Conservation (phyloP, 2,888 invertebrate species). For the Linyphia triangularis region DNA sequence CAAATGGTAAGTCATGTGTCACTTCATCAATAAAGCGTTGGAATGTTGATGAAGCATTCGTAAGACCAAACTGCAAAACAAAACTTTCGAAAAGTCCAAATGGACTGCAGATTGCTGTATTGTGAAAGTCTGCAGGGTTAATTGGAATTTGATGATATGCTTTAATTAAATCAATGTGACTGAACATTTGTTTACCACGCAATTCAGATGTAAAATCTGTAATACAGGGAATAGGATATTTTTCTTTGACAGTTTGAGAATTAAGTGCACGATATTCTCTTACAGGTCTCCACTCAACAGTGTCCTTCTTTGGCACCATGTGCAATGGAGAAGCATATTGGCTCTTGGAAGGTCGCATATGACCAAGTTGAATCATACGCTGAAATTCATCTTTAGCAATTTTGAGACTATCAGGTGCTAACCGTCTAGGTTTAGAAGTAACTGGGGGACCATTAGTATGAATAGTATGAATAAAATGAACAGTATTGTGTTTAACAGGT, state of each 20-base stretch:
- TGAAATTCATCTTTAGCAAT: constrained; percentile 32
- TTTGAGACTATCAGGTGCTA: no score
- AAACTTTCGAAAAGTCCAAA: constrained; percentile 20
- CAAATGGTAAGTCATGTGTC: no score
- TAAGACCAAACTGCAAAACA: constrained; percentile 4
- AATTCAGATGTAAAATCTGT: not conserved
- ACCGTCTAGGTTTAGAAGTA: no score
- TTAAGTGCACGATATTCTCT: constrained; percentile 6
- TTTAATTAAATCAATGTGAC: constrained; percentile 9
- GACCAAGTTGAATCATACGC: constrained; percentile 8
- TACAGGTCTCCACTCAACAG: constrained; percentile 30
- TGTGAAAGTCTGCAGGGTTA: constrained; percentile 1
- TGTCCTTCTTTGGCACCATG: constrained; percentile 18
- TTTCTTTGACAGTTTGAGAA: not conserved
- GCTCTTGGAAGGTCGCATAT: constrained; percentile 45
- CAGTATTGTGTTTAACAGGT: no score
- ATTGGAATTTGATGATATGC: constrained; percentile 9
- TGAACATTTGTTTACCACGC: constrained; percentile 4
- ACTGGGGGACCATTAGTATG: constrained; percentile 78
- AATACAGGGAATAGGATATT: not conserved
- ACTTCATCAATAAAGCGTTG: not conserved
- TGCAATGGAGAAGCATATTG: constrained; percentile 17
- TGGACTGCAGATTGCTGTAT: not conserved
- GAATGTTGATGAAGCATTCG: not conserved
- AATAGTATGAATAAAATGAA: constrained; percentile 78